phyloP scores from a whole-genome alignment of 2,888 invertebrate species.

The Caenorhabditis imperialis region DNA sequence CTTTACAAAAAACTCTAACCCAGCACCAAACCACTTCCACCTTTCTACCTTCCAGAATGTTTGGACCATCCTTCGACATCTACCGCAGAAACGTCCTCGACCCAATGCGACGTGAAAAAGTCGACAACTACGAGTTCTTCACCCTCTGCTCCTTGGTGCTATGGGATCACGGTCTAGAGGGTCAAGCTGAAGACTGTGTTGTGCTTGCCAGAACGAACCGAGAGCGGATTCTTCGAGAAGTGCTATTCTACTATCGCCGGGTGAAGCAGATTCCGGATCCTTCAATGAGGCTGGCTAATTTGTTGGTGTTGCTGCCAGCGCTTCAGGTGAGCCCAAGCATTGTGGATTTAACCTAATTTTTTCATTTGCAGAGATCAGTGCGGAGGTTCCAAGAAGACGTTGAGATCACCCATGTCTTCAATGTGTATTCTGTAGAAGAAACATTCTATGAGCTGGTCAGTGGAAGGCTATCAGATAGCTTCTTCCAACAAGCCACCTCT shows the following conservation, averaged over 20 bases:
- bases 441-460: conserved; percentile 64
- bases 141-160: conserved; percentile 57
- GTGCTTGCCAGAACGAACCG: conserved; percentile 35
- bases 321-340: conserved; percentile 43
- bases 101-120: conserved; percentile 57
- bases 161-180: conserved; percentile 65
- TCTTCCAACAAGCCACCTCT: conserved; percentile 29
- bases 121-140: conserved; percentile 61
- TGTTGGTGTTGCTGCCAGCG: conserved; percentile 57
- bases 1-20: neutral
- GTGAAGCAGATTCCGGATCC: conserved; percentile 50
- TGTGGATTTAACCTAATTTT: neutral
- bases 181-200: conserved; percentile 52
- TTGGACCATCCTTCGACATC: conserved; percentile 59
- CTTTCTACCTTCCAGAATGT: conserved; percentile 50
- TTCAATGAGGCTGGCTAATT: conserved; percentile 51
- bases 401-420: conserved; percentile 64
- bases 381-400: conserved; percentile 65
- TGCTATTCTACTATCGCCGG: conserved; percentile 54
- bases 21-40: no score
- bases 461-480: conserved; percentile 47
- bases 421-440: conserved; percentile 58
- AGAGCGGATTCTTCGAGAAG: conserved; percentile 49
- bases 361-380: conserved; percentile 53
- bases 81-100: conserved; percentile 61